Conservation (phyloP, 2,888 invertebrate genomes). For the Caenorhabditis panamensis region DNA sequence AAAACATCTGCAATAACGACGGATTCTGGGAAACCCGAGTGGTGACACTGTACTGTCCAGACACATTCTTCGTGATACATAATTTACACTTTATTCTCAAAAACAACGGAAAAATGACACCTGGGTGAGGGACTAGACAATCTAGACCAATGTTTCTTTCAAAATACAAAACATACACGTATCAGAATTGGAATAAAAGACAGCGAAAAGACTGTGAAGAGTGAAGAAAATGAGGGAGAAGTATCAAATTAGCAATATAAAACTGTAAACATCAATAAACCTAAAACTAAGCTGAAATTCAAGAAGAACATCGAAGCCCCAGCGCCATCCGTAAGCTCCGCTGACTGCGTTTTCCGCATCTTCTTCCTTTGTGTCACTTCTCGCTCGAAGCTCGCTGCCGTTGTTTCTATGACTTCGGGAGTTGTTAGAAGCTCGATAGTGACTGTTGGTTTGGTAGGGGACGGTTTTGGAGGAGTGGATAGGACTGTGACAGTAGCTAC, state of each 20-base stretch:
- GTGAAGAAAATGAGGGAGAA: too few species aligned
- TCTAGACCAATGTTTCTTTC: background rate
- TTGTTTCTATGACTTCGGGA: background rate
- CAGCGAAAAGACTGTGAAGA: too few species aligned
- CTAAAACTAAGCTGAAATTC: constrained; percentile 12
- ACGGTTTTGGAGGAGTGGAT: constrained; percentile 4
- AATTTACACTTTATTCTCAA: constrained; percentile 5
- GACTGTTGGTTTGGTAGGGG: constrained; percentile 10
- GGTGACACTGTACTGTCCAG: too few species aligned
- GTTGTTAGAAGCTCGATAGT: constrained; percentile 20
- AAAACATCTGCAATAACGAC: background rate
- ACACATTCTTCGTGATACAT: background rate
- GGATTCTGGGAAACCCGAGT: too few species aligned
- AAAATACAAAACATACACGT: constrained; percentile 33
- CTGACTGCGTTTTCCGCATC: constrained; percentile 37
- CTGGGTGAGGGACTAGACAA: constrained; percentile 22
- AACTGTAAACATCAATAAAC: background rate
- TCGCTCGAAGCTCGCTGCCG: constrained; percentile 12
- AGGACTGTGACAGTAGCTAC: background rate
- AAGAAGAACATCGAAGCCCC: background rate
- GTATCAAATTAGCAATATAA: background rate
- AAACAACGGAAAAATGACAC: constrained; percentile 18
- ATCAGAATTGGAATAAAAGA: constrained; percentile 6
- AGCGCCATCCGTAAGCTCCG: constrained; percentile 30
- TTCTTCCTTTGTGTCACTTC: constrained; percentile 37